Evolutionary conservation across 2,888 invertebrate species (phyloP).

Genomic region (Eupithecia abbreviata): DNA sequence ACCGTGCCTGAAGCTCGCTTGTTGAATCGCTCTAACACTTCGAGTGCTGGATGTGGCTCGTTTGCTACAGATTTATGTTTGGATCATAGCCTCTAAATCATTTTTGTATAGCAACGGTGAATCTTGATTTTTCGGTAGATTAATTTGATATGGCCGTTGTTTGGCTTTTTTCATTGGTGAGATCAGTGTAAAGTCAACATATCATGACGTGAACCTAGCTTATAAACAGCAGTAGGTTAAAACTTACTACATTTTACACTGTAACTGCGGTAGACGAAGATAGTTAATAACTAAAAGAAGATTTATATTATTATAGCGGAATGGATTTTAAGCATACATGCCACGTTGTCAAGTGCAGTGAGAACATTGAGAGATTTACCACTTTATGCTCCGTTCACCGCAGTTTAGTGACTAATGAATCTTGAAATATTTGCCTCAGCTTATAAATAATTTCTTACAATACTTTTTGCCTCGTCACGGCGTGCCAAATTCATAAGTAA

Average conservation of each 20-base stretch:
- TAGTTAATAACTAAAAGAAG: neutral
- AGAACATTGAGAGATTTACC: neutral
- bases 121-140: neutral
- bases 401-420: neutral
- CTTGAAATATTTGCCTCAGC: neutral
- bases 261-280: neutral
- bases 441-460: too few species aligned
- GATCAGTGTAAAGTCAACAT: neutral
- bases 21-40: neutral
- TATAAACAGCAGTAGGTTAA: neutral
- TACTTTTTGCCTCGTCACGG: too few species aligned
- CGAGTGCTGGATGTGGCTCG: neutral
- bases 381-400: neutral
- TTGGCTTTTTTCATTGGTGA: neutral
- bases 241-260: neutral
- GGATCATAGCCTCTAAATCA: neutral
- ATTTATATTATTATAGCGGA: neutral
- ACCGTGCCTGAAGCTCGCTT: neutral
- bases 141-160: neutral
- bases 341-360: slow-evolving; percentile 3
- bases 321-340: neutral
- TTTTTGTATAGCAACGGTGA: neutral
- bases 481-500: too few species aligned
- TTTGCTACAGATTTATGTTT: neutral
- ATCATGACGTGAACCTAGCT: neutral